Evolutionary conservation across 2,113 vertebrate species (phyloP), one percentile per base, ranked within the genome.

Genomic region (Zosterops japonicus): DNA sequence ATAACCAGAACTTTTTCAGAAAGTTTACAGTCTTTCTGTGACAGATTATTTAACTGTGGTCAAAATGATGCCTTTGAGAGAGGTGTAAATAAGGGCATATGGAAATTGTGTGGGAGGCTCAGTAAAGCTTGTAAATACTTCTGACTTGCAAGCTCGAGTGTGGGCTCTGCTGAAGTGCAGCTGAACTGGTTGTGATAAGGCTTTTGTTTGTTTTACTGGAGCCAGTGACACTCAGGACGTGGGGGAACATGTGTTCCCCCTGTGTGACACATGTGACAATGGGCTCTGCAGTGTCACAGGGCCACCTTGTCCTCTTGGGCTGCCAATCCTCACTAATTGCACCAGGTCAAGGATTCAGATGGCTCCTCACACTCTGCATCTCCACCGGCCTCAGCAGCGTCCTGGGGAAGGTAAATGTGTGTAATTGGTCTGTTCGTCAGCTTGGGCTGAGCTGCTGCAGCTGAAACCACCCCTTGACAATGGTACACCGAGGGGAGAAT

Each of bases 21-120:
- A 98, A 98, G 97, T 98, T 98, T 98, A 98, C 98, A 97, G 96
- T 97, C 97, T 98, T 98, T 97, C 97, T 98, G 97, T 98, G 97
- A 97, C 96, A 97, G 98, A 98, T 97, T 96, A 97, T 96, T 98
- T 97, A 96, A 98, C 96, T 97, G 87, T 96, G 97, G 97, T 98
- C 97, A 97, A 97, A 98, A 94, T n/a, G 96, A 96, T 97, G 97
- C 97, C 97, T 97, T 97, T 87, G 93, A 96, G 96, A 97, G 97
- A 93, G 97, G 95, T 78, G 89, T 97, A 98, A 97, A 98, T 97
- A 97, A 97, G 95, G 96, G 97, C 96, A 85, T 96, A 97, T 97
- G 97, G 96, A 97, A 97, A 97, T 97, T 36, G 95, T 85, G 95
- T 76, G 76, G 82, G 87, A 89, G 85, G 67, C 86, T 91, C 74